Base-by-base conservation (phyloP, 2,888 invertebrate species). In the Brachylomia viminalis region DNA sequence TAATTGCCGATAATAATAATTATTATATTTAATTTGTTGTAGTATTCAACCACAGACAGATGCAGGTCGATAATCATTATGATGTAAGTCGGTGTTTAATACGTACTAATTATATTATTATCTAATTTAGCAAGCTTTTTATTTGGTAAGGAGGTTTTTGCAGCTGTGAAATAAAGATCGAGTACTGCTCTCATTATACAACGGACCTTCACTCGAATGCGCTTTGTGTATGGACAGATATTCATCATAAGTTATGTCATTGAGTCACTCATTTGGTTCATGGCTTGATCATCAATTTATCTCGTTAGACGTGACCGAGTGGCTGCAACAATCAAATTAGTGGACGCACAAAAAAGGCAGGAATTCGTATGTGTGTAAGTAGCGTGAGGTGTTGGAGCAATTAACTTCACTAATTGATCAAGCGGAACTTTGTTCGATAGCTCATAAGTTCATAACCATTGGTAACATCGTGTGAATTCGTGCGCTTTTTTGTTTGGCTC, bases 401-500 rank as follows among this genome's bases (percentile, higher is more conserved):
- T 87, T 83, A 75, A 73, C 80, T 71, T 80, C 73, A 77, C 79
- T 84, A 87, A 86, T 83, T 85, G 82, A 82, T 88, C 82, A 84
- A 86, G 84, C 85, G 84, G 83, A 89, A 87, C 85, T 84, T 80
- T 70, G 72, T 83, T 87, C 82, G 80, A 85, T 88, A 87, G 84
- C 85, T 79, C 77, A 74, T 87, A 79, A 85, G 84, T 83, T 83
- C 77, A 65, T 83, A 81, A 83, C 83, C 73, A 79, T 82, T 77
- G 77, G 84, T 83, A 86, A 86, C 75, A 83, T 76, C 84, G 87
- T 87, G 89, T 87, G 87, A 89, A 86, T 83, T 79, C 69, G 79
- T 83, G 75, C 75, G 82, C 71, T 84, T 88, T 87, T 88, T 85
- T 83, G 77, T 77, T 80, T 65, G 75, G 33, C 15, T 69, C 75